A percentile compares a stretch with the other conserved stretches of the same genome.
phyloP scores from a whole-genome alignment of 1,140 invertebrate species.

The Trichonephila clavipes region DNA sequence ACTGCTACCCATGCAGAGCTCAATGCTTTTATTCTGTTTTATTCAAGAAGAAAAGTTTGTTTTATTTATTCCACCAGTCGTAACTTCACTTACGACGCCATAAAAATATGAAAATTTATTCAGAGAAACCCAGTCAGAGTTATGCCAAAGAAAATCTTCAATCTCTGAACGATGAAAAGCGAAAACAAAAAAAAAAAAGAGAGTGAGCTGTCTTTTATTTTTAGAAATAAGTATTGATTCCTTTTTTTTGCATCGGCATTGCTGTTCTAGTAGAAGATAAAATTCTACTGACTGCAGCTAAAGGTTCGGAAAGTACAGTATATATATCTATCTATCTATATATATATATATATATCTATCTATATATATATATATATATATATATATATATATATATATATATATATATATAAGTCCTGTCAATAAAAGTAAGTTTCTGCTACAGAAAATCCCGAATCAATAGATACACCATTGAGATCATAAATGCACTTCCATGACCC shows the following conservation, averaged over 20 bases:
- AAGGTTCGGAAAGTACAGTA: background rate
- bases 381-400: too few relatives aligned
- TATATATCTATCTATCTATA: too few relatives aligned
- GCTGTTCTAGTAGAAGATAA: background rate
- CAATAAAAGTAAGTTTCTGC: background rate
- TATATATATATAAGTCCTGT: too few relatives aligned
- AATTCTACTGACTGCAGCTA: background rate
- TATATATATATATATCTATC: too few relatives aligned
- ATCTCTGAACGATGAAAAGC: background rate
- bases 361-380: too few relatives aligned
- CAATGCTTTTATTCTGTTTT: too few relatives aligned
- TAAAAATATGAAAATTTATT: background rate
- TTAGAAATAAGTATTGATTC: slow-evolving; percentile 8
- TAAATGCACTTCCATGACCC: background rate
- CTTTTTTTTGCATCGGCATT: background rate
- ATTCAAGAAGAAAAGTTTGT: background rate
- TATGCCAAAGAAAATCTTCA: background rate
- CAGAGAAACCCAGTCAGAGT: background rate
- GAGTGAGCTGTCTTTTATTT: background rate
- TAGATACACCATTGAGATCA: background rate
- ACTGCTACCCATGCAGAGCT: too few relatives aligned
- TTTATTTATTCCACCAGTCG: background rate
- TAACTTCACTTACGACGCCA: background rate
- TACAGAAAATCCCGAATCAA: background rate
- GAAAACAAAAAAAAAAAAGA: background rate